Evolutionary conservation across 2,888 invertebrate genomes (phyloP).

Genomic region (Pinctada fucata): DNA sequence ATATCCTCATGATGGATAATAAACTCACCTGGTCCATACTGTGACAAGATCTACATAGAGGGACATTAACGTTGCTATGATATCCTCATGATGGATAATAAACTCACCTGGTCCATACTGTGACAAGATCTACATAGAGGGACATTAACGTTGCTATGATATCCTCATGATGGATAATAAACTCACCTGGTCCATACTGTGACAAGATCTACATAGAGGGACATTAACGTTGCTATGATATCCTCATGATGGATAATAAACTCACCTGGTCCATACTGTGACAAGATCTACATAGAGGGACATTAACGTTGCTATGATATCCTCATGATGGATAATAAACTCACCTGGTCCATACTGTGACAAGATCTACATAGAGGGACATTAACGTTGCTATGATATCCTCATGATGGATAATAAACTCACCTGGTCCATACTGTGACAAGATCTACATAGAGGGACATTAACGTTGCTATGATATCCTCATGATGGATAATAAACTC

Average conservation of each 20-base stretch:
- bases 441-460: constrained; percentile 53
- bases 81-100: constrained; percentile 32
- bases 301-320: constrained; percentile 47
- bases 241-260: constrained; percentile 32
- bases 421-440: constrained; percentile 40
- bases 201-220: constrained; percentile 49
- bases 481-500: constrained; percentile 26
- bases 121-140: constrained; percentile 47
- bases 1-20: constrained; percentile 37
- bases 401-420: constrained; percentile 24
- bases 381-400: constrained; percentile 48
- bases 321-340: constrained; percentile 30
- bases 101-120: constrained; percentile 41
- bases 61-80: constrained; percentile 50
- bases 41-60: constrained; percentile 48
- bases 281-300: constrained; percentile 52
- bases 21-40: constrained; percentile 40
- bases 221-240: constrained; percentile 48
- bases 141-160: constrained; percentile 51
- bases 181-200: constrained; percentile 40
- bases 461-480: constrained; percentile 46
- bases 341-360: constrained; percentile 39
- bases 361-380: constrained; percentile 52
- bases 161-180: constrained; percentile 32
- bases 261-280: constrained; percentile 40